Evolutionary conservation across 1,140 invertebrate species (phyloP).

Genomic region (Diabrotica undecimpunctata): DNA sequence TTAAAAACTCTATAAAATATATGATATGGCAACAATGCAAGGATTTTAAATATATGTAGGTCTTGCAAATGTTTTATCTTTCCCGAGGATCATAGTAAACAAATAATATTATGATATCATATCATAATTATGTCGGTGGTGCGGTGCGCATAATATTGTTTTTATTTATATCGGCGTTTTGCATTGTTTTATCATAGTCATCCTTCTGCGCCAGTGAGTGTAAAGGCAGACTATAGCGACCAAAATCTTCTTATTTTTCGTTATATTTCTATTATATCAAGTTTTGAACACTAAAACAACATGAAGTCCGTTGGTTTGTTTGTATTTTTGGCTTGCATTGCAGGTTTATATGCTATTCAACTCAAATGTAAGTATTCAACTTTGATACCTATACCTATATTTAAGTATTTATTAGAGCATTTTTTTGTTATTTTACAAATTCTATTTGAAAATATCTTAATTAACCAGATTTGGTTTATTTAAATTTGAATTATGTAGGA

Average conservation of each 20-base stretch:
- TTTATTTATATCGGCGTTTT: not conserved
- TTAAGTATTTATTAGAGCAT: not conserved
- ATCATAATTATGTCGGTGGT: too few relatives aligned
- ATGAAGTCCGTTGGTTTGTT: slow-evolving; percentile 51
- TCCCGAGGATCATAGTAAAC: not conserved
- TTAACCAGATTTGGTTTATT: too few relatives aligned
- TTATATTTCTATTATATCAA: not conserved
- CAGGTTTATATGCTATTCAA: slow-evolving; percentile 45
- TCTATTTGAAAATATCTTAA: too few relatives aligned
- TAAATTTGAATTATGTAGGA: too few relatives aligned
- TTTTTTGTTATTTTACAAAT: too few relatives aligned
- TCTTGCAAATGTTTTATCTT: too few relatives aligned
- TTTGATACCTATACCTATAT: not conserved
- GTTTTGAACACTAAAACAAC: not conserved
- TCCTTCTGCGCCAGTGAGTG: slow-evolving; percentile 87
- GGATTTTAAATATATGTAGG: too few relatives aligned
- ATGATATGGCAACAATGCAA: too few relatives aligned
- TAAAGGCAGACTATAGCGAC: slow-evolving; percentile 63
- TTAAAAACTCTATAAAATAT: too few relatives aligned
- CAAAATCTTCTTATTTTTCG: not conserved
- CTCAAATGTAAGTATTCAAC: slow-evolving; percentile 52
- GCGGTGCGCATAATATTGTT: slow-evolving; percentile 23
- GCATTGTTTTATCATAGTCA: slow-evolving; percentile 40
- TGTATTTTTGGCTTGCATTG: slow-evolving; percentile 38
- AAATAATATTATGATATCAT: too few relatives aligned